Evolutionary conservation across 2,888 invertebrate species (phyloP), one percentile per base, ranked within the genome.

Genomic region (Marasmarcha lunaedactyla): DNA sequence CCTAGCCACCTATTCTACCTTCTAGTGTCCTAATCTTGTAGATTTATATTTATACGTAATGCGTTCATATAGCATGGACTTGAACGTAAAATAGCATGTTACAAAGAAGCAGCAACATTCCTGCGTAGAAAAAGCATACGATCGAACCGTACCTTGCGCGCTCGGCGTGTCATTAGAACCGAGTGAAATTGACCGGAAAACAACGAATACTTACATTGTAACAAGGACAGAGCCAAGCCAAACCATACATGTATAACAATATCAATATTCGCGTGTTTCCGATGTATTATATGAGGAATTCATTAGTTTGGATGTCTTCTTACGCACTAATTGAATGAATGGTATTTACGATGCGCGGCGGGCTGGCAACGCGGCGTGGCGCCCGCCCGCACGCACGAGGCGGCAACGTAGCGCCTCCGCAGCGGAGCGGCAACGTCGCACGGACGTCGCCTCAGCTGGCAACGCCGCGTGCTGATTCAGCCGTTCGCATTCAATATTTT

Each of bases 391-490:
- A 56, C 48, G 67, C 52, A 52, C 71, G 66, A 62, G 66, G 57
- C 11, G 30, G 30, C 30, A 30, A 30, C 30, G 30, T 30, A 2
- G 30, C 30, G 11, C n/a, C 30, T 7, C 30, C 62, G 68, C 61
- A 63, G 54, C 63, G 58, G 62, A 55, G 59, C 64, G 73, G 71
- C 72, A 71, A 67, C 71, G 52, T 52, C 51, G 44, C 50, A 39
- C 38, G 42, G 41, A n/a, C n/a, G n/a, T n/a, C n/a, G 43, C 43
- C 41, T 58, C 46, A 56, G 55, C 47, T 56, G 76, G 77, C 78
- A 79, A 79, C 78, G 60, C 52, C 63, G 68, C 71, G 54, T 56
- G 63, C 72, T 77, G 77, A 78, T 73, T 77, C 78, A 76, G 73
- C 77, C 73, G 56, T 68, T 67, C 63, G 59, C 66, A 71, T 46